Evolutionary conservation across 53 echinoderm and acorn worm genomes (phyloP).

Genomic region (Stichopus horrens): DNA sequence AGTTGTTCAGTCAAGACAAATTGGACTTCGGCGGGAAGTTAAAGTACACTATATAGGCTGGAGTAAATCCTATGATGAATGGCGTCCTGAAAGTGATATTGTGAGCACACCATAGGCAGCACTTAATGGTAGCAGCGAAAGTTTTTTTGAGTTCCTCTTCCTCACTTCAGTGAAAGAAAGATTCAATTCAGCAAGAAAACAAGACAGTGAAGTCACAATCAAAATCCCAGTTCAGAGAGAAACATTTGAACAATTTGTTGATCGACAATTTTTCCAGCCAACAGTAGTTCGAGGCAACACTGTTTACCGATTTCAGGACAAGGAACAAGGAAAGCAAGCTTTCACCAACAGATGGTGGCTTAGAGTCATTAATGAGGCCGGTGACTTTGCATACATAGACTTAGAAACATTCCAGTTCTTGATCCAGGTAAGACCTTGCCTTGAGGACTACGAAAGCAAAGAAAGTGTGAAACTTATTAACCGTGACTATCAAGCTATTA

Average conservation of each 20-base stretch:
- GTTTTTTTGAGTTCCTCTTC: slow-evolving; percentile 12
- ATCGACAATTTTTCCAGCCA: not conserved
- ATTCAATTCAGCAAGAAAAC: slow-evolving; percentile 34
- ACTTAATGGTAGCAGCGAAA: not conserved
- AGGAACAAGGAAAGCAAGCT: not conserved
- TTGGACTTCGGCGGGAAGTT: slow-evolving; percentile 20
- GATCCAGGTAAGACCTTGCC: slow-evolving; percentile 57
- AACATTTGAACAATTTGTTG: not conserved
- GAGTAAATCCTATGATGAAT: slow-evolving; percentile 52
- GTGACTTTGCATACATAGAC: slow-evolving; percentile 59
- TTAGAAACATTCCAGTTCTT: slow-evolving; percentile 56
- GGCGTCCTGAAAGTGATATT: slow-evolving; percentile 39
- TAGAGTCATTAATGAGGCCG: slow-evolving; percentile 53
- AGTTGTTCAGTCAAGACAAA: slow-evolving; percentile 13
- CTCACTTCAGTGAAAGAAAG: slow-evolving; percentile 31
- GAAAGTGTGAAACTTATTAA: slow-evolving; percentile 19
- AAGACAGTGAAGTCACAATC: slow-evolving; percentile 55
- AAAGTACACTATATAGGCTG: slow-evolving; percentile 49
- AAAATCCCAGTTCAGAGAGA: slow-evolving; percentile 54
- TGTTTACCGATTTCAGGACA: not conserved
- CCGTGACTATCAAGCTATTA: slow-evolving; percentile 25
- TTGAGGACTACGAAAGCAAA: slow-evolving; percentile 40
- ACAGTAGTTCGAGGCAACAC: not conserved
- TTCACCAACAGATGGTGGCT: slow-evolving; percentile 50
- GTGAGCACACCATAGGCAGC: slow-evolving; percentile 5